A percentile compares a stretch with the other conserved stretches of the same genome.
Conservation (phyloP, 1,140 invertebrate species). For the Daktulosphaira vitifoliae region DNA sequence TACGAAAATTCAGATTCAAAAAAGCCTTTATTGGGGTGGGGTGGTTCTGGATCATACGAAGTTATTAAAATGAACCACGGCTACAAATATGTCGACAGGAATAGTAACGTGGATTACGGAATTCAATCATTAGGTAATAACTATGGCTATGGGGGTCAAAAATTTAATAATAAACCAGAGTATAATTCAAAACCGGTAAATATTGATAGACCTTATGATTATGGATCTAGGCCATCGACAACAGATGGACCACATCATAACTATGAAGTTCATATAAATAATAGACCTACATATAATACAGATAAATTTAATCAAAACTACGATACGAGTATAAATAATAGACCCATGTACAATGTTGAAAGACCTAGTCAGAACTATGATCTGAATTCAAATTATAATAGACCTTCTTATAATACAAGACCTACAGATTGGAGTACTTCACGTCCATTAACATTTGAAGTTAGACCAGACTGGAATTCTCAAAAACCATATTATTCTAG, state of each 20-base stretch:
- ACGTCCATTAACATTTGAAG: background rate
- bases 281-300: no score
- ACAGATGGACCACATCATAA: no score
- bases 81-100: constrained; percentile 11
- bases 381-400: no score
- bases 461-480: background rate
- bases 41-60: constrained; percentile 27
- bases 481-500: background rate
- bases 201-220: background rate
- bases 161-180: constrained; percentile 12
- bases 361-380: no score
- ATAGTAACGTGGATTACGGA: constrained; percentile 5
- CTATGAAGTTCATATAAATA: no score
- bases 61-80: constrained; percentile 18
- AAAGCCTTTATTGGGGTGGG: constrained; percentile 20
- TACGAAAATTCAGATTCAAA: constrained; percentile 6
- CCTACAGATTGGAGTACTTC: background rate
- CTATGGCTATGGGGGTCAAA: constrained; percentile 11
- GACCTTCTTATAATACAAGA: background rate
- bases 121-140: background rate
- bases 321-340: no score
- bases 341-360: background rate
- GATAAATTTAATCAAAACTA: no score
- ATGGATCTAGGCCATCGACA: no score
- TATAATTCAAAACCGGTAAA: background rate